A percentile compares a stretch with the other conserved stretches of the same genome.
These are phyloP conservation scores for Mesopsocus fuscifrons DNA, from an alignment of 2,888 invertebrate genomes.

Conservation along the genomic window DNA sequence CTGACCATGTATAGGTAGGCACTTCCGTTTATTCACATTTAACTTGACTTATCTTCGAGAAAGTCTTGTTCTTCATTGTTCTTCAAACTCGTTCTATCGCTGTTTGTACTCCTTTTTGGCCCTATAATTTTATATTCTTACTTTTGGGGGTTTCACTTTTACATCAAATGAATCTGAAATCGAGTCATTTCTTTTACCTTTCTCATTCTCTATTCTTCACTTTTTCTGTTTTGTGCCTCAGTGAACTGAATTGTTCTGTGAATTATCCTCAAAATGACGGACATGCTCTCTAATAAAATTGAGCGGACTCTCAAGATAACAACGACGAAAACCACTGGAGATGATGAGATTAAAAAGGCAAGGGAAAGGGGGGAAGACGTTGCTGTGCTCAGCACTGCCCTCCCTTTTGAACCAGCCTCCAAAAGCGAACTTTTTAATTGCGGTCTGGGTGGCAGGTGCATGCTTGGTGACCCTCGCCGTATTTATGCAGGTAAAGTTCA, in stretches of 20 bases:
- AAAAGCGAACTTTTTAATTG: constrained; percentile 52
- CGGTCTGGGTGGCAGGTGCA: constrained; percentile 51
- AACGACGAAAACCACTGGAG: constrained; percentile 56
- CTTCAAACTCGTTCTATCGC: too few relatives aligned
- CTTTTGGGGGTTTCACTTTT: too few relatives aligned
- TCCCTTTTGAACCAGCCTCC: constrained; percentile 29
- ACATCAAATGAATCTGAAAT: too few relatives aligned
- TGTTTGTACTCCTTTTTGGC: too few relatives aligned
- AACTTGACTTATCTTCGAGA: too few relatives aligned
- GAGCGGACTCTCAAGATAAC: constrained; percentile 36
- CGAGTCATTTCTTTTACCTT: too few relatives aligned
- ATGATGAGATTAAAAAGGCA: constrained; percentile 58
- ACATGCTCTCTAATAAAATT: constrained; percentile 59
- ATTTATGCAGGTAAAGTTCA: constrained; percentile 50
- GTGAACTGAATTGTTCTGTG: not conserved
- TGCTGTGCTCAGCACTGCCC: constrained; percentile 68
- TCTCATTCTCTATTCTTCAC: too few relatives aligned
- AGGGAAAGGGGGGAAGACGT: constrained; percentile 74
- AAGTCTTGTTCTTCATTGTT: too few relatives aligned
- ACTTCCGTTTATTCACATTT: too few relatives aligned
- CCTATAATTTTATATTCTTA: too few relatives aligned
- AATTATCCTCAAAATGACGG: constrained; percentile 36
- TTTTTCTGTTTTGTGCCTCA: too few relatives aligned
- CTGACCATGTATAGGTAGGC: too few relatives aligned
- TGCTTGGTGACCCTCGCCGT: constrained; percentile 55